phyloP scores from a whole-genome alignment of 1,140 invertebrate genomes.

The Stenopsyche tienmushanensis region DNA sequence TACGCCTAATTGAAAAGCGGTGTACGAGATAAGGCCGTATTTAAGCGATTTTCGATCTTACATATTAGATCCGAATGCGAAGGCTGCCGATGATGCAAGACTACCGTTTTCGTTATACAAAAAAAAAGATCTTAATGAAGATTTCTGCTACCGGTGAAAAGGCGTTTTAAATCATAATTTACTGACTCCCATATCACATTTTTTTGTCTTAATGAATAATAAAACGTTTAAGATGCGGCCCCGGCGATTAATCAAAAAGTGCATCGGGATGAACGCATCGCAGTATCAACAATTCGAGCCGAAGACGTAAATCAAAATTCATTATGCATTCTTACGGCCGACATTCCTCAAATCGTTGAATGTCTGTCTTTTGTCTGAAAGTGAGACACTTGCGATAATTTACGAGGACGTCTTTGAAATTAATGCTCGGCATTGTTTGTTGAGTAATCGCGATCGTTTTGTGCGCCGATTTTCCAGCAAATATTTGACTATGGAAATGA shows the following conservation, averaged over 20 bases:
- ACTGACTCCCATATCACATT: conserved; percentile 32
- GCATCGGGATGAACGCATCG: no score
- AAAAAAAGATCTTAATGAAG: conserved; percentile 37
- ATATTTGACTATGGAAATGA: no score
- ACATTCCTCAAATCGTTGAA: not conserved
- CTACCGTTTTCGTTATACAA: conserved; percentile 33
- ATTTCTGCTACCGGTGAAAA: conserved; percentile 39
- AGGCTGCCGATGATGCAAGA: conserved; percentile 11
- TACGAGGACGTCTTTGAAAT: conserved; percentile 7
- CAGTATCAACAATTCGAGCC: not conserved
- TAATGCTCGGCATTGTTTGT: conserved; percentile 3
- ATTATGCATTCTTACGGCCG: not conserved
- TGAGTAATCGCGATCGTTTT: not conserved
- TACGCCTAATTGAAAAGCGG: conserved; percentile 37
- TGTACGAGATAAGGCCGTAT: conserved; percentile 27
- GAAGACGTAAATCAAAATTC: conserved; percentile 9
- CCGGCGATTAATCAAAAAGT: conserved; percentile 21
- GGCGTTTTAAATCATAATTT: conserved; percentile 39
- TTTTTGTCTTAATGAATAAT: conserved; percentile 40
- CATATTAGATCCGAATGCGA: not conserved
- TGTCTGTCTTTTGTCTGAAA: not conserved
- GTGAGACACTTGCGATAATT: not conserved
- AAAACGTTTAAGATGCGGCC: conserved; percentile 18
- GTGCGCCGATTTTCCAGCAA: not conserved
- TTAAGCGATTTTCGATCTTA: conserved; percentile 23